These are phyloP conservation scores for Idris sp. DNA, from an alignment of 1,140 invertebrate genomes.

Conservation along the genomic window DNA sequence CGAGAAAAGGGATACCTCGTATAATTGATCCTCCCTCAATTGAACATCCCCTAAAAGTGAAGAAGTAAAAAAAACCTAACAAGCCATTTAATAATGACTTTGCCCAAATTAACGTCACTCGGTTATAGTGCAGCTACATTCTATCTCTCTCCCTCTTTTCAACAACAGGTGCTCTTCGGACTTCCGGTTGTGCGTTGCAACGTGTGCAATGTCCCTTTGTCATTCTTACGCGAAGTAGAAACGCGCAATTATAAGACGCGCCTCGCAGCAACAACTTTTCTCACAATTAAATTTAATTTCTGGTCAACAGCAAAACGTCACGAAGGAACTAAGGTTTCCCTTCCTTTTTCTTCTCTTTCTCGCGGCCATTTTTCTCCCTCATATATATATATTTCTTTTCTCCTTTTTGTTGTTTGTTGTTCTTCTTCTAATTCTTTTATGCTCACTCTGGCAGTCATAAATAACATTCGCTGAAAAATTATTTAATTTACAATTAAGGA, in stretches of 20 bases:
- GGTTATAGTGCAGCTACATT: constrained; percentile 4
- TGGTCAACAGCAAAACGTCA: constrained; percentile 32
- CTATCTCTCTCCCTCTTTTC: constrained; percentile 16
- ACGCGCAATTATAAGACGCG: constrained; percentile 39
- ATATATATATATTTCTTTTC: too few relatives aligned
- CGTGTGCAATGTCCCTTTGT: constrained; percentile 46
- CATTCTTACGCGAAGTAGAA: constrained; percentile 36
- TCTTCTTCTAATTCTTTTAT: neutral
- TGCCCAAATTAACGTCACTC: constrained; percentile 44
- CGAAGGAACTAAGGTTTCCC: constrained; percentile 30
- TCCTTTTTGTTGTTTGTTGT: neutral
- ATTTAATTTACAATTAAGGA: constrained; percentile 42
- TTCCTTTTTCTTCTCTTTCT: constrained; percentile 2
- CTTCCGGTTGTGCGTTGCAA: constrained; percentile 48
- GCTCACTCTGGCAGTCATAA: neutral
- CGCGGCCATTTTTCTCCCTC: neutral
- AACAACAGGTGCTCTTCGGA: constrained; percentile 51
- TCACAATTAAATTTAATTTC: constrained; percentile 49
- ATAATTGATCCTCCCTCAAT: constrained; percentile 44
- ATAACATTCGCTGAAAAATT: constrained; percentile 13
- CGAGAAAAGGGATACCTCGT: constrained; percentile 34
- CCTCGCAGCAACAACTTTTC: constrained; percentile 20
- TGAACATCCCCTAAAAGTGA: constrained; percentile 21
- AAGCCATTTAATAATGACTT: constrained; percentile 33
- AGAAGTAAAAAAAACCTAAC: too few relatives aligned